Evolutionary conservation across 2,797 vertebrate species (phyloP).

Genomic region (Morelia viridis): DNA sequence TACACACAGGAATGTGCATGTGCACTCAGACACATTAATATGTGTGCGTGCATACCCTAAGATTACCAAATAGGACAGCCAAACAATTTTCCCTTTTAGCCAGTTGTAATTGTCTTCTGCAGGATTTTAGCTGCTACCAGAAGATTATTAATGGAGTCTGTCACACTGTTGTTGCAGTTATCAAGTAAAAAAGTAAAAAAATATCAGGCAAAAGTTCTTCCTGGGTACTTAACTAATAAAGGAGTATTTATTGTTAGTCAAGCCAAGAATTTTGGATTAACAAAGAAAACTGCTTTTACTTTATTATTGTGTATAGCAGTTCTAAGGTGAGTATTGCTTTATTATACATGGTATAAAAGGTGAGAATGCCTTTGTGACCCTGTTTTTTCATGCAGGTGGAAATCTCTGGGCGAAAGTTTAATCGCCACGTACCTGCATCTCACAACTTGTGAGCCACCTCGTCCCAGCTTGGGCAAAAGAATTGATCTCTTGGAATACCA

Average conservation of each 20-base stretch:
- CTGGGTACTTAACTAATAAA: not conserved
- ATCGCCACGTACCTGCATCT: conserved; percentile 91
- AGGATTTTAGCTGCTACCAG: not conserved
- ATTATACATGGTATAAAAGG: not conserved
- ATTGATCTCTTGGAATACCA: conserved; percentile 90
- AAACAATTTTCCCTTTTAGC: not conserved
- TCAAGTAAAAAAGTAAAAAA: not conserved
- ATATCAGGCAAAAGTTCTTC: not conserved
- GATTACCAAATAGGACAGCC: not conserved
- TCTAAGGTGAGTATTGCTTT: not conserved
- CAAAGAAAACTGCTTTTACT: not conserved
- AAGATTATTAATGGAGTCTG: not conserved
- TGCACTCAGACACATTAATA: not conserved
- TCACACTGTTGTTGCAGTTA: not conserved
- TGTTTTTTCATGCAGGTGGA: conserved; percentile 82
- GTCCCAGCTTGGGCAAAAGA: conserved; percentile 87
- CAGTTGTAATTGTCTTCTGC: not conserved
- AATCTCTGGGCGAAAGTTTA: conserved; percentile 89
- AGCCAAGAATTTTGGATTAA: not conserved
- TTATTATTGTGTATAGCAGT: not conserved
- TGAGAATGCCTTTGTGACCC: not conserved
- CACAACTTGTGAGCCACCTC: conserved; percentile 88
- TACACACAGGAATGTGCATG: not conserved
- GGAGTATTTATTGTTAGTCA: not conserved
- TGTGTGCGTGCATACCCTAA: not conserved